Base-by-base conservation (phyloP, 2,888 invertebrate genomes). In the Drosophila pseudotakahashii region DNA sequence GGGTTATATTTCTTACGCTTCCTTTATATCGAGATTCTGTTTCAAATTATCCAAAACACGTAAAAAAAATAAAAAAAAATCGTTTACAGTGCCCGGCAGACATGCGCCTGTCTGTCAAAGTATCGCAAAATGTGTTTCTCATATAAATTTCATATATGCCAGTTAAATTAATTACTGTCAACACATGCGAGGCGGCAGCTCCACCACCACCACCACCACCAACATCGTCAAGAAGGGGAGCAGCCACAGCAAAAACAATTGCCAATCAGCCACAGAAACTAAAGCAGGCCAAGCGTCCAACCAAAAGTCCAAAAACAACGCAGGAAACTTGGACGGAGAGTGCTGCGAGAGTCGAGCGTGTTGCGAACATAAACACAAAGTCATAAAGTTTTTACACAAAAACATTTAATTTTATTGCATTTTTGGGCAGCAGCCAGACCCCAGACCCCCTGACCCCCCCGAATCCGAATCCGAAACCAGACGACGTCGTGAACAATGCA, bases 391-490 rank as follows among this genome's bases (percentile, higher is more conserved):
- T 83, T 85, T 85, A 86, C 79, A 85, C 83, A 88, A 85, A 82
- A 85, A 79, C 86, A 85, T 84, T 84, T 84, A 84, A 88, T 84
- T 84, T 84, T 84, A 84, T 88, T 84, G 84, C 86, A 88, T 86
- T 85, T 84, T 85, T 86, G 86, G 88, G 86, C 88, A 76, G 67
- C 75, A 62, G 71, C 75, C 73, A 62, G 75, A 62, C 53, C 47
- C 71, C 53, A 64, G 48, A 60, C 58, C 42, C 47, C 23, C 34
- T 10, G 3, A 19, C 37, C 32, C 59, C 10, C 2, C 59, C 59
- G 10, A 3, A 23, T 11, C 42, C 64, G 36, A 30, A 52, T n/a
- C 52, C 30, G 14, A 37, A 37, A 14, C 36, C 64, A 45, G 71
- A 50, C 53, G 54, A 36, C 53, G 48, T 47, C 47, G 44, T 30